These are phyloP conservation scores for Nesidiocoris tenuis DNA, from an alignment of 2,888 invertebrate species.

Conservation along the genomic window DNA sequence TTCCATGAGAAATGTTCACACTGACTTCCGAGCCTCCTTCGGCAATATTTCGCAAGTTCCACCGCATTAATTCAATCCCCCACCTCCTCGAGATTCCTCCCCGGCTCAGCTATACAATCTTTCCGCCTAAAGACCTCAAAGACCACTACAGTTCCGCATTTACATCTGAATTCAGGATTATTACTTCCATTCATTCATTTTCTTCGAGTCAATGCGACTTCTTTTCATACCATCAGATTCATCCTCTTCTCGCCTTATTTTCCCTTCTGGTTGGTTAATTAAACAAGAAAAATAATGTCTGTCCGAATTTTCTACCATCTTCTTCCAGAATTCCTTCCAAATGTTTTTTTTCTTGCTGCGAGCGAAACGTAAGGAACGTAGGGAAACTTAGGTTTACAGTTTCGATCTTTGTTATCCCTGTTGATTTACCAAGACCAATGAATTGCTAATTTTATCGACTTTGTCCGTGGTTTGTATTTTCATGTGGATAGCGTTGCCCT, in stretches of 20 bases:
- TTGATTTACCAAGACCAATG: background rate
- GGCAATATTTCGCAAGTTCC: background rate
- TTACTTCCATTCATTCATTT: conserved; percentile 36
- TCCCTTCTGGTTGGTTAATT: conserved; percentile 26
- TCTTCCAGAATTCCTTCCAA: background rate
- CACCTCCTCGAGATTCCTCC: background rate
- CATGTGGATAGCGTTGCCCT: conserved; percentile 9
- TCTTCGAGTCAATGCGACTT: background rate
- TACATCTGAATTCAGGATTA: conserved; percentile 42
- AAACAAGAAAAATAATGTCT: conserved; percentile 3
- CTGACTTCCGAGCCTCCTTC: too few relatives aligned
- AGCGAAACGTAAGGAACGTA: background rate
- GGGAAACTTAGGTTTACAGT: too few relatives aligned
- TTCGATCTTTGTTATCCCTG: background rate
- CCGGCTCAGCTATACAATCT: conserved; percentile 10
- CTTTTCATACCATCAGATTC: background rate
- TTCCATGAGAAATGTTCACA: too few relatives aligned
- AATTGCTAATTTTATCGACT: too few relatives aligned
- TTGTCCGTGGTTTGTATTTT: conserved; percentile 10
- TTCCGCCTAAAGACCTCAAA: conserved; percentile 29
- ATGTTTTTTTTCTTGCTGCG: background rate
- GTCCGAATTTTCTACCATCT: too few relatives aligned
- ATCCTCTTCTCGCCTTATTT: conserved; percentile 20
- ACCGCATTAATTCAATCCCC: background rate
- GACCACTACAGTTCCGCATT: conserved; percentile 36